A percentile compares a stretch with the other conserved stretches of the same genome.
Conservation (phyloP, 2,113 vertebrate species). For the Anser cygnoides region DNA sequence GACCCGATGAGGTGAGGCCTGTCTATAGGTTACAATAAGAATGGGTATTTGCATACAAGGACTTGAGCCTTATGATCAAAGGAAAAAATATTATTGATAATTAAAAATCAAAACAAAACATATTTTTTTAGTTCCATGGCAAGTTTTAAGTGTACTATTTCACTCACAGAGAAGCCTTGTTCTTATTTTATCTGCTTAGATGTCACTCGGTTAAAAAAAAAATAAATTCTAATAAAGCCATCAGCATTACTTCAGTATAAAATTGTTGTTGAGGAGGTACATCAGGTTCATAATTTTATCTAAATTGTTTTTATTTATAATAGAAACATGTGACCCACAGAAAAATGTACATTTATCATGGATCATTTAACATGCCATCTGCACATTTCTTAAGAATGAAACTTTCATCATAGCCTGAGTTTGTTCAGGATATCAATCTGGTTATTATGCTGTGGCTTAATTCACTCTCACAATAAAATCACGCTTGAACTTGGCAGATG, state of each 20-base stretch:
- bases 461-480: slow-evolving; percentile 70
- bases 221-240: background rate
- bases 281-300: slow-evolving; percentile 10
- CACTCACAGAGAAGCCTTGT: background rate
- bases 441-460: slow-evolving; percentile 56
- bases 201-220: background rate
- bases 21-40: background rate
- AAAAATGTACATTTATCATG: slow-evolving; percentile 31
- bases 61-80: background rate
- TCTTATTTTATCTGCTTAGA: background rate
- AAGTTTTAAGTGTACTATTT: background rate
- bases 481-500: slow-evolving; percentile 67
- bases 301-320: slow-evolving; percentile 55
- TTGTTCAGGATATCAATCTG: slow-evolving; percentile 59
- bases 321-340: slow-evolving; percentile 3
- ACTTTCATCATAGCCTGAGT: slow-evolving; percentile 32
- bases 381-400: slow-evolving; percentile 56
- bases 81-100: background rate
- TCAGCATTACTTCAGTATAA: rapidly evolving
- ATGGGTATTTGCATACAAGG: background rate
- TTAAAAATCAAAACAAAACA: background rate
- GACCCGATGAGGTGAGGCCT: background rate
- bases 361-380: slow-evolving; percentile 64
- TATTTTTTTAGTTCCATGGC: slow-evolving; percentile 3
- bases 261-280: background rate